A percentile compares a stretch with the other conserved stretches of the same genome.
Conservation (phyloP, 2,113 vertebrate genomes). For the Microcebus griseorufus region DNA sequence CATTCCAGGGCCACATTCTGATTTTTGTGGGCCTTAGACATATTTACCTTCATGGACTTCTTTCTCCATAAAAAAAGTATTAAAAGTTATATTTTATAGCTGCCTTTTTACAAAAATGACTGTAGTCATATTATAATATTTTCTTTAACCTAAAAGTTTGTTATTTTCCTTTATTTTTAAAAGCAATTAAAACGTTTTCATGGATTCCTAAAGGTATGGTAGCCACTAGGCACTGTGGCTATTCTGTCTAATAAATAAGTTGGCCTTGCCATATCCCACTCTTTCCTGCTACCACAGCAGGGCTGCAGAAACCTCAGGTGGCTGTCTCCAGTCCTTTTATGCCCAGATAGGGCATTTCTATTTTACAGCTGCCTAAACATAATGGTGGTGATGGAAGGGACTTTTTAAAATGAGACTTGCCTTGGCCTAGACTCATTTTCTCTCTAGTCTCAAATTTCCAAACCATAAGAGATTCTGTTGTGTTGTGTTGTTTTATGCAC, state of each 20-base stretch:
- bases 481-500: background rate
- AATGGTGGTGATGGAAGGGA: background rate
- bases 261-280: too few species aligned
- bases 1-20: background rate
- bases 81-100: background rate
- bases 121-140: background rate
- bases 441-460: background rate
- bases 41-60: background rate
- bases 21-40: background rate
- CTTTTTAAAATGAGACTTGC: background rate
- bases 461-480: background rate
- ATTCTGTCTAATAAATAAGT: background rate
- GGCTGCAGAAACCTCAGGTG: background rate
- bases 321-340: background rate
- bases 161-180: background rate
- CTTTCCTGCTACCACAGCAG: background rate
- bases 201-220: background rate
- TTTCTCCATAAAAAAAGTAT: background rate
- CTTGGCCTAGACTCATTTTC: background rate
- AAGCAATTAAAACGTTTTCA: background rate
- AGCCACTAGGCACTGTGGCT: background rate
- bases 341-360: background rate
- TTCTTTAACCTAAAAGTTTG: background rate
- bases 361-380: background rate
- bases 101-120: background rate